Conservation (phyloP, 2,888 invertebrate species). For the Macaria liturata region DNA sequence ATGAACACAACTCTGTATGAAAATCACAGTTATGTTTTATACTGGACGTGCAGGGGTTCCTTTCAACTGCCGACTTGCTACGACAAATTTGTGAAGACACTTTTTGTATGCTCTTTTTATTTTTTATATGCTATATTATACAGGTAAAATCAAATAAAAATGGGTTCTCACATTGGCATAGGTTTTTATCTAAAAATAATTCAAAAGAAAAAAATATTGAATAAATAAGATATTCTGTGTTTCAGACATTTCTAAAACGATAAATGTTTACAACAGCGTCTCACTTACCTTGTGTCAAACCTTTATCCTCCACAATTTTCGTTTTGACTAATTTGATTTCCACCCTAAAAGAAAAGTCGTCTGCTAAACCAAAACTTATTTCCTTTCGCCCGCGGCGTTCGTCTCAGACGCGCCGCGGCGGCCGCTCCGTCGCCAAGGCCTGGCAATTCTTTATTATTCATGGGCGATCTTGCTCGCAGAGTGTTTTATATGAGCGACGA, state of each 20-base stretch:
- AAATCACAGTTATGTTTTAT: conserved; percentile 81
- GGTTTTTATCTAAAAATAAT: no score
- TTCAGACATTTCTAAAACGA: no score
- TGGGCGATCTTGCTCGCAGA: conserved; percentile 76
- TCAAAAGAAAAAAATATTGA: no score
- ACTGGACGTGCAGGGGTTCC: conserved; percentile 75
- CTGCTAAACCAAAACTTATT: conserved; percentile 2
- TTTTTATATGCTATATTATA: no score
- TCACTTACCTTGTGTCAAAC: no score
- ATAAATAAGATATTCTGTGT: no score
- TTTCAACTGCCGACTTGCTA: conserved; percentile 43
- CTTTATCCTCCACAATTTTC: no score
- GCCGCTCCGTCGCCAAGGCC: conserved; percentile 60
- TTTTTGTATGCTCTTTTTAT: no score
- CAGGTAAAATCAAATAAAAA: no score
- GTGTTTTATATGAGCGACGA: conserved; percentile 84
- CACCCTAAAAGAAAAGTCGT: not conserved
- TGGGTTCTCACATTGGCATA: no score
- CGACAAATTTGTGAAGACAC: conserved; percentile 36
- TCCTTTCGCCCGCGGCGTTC: conserved; percentile 4
- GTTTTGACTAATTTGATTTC: no score
- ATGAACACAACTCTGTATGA: conserved; percentile 70
- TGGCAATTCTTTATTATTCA: conserved; percentile 82
- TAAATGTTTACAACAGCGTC: no score
- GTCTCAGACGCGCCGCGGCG: conserved; percentile 10